phyloP scores from a whole-genome alignment of 2,797 vertebrate species.

The Amniataba percoides region DNA sequence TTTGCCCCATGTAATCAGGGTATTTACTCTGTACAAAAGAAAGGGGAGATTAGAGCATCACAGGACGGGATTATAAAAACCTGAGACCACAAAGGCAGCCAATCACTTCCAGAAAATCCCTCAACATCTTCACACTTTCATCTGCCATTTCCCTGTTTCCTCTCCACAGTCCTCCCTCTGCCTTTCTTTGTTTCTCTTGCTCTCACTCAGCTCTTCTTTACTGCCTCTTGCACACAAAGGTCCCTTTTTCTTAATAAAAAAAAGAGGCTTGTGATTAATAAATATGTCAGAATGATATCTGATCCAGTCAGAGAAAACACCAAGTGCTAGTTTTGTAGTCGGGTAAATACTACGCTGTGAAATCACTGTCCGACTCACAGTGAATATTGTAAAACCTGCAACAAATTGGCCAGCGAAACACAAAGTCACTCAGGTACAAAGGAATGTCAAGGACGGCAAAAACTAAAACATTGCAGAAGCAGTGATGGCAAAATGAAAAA shows the following conservation, averaged over 20 bases:
- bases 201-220: slow-evolving; percentile 18
- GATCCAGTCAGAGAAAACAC: not conserved
- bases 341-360: not conserved
- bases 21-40: slow-evolving; percentile 77
- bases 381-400: slow-evolving; percentile 28
- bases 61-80: slow-evolving; percentile 80
- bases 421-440: slow-evolving; percentile 44
- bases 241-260: not conserved
- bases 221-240: not conserved
- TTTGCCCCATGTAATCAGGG: slow-evolving; percentile 78
- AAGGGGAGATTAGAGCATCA: slow-evolving; percentile 80
- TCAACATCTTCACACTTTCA: slow-evolving; percentile 68
- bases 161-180: slow-evolving; percentile 39
- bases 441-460: slow-evolving; percentile 61
- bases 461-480: slow-evolving; percentile 32
- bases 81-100: slow-evolving; percentile 76
- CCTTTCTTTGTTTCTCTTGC: slow-evolving; percentile 29
- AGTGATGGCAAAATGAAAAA: slow-evolving; percentile 71
- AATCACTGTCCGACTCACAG: not conserved
- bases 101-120: slow-evolving; percentile 78
- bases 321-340: not conserved
- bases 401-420: slow-evolving; percentile 15
- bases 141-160: slow-evolving; percentile 68
- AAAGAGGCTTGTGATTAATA: slow-evolving; percentile 14
- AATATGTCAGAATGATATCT: slow-evolving; percentile 18